These are phyloP conservation scores for Hemitrygon akajei DNA, from an alignment of 2,797 vertebrate species.

Conservation along the genomic window DNA sequence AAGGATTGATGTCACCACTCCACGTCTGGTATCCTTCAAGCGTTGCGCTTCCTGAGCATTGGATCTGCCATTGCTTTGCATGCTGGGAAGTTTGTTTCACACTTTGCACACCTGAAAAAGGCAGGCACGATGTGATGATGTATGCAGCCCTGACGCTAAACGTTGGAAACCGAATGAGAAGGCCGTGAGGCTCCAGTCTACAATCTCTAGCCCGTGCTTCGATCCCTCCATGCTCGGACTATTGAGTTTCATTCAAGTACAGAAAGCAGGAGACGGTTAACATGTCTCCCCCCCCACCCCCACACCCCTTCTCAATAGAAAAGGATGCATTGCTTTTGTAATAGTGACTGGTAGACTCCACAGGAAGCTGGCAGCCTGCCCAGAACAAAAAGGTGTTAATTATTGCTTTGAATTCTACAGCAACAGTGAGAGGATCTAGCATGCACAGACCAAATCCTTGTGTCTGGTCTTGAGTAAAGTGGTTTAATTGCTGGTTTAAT, in stretches of 20 bases:
- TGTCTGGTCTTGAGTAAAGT: neutral
- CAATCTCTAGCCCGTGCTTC: neutral
- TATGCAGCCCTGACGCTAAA: neutral
- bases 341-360: slow-evolving; percentile 14
- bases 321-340: neutral
- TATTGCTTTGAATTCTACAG: neutral
- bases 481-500: neutral
- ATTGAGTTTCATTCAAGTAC: neutral
- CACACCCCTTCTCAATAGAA: neutral
- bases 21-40: too few species aligned
- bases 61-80: too few species aligned
- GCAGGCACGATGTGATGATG: neutral
- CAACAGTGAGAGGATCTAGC: neutral
- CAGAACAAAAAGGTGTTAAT: neutral
- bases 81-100: too few species aligned
- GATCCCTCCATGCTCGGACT: neutral
- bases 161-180: neutral
- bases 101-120: too few species aligned
- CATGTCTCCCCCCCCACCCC: too few species aligned
- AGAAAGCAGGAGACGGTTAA: neutral
- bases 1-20: too few species aligned
- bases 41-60: too few species aligned
- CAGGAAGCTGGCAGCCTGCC: neutral
- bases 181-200: neutral
- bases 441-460: neutral